Evolutionary conservation across 2,113 vertebrate species (phyloP).

Genomic region (Hippoglossus stenolepis): DNA sequence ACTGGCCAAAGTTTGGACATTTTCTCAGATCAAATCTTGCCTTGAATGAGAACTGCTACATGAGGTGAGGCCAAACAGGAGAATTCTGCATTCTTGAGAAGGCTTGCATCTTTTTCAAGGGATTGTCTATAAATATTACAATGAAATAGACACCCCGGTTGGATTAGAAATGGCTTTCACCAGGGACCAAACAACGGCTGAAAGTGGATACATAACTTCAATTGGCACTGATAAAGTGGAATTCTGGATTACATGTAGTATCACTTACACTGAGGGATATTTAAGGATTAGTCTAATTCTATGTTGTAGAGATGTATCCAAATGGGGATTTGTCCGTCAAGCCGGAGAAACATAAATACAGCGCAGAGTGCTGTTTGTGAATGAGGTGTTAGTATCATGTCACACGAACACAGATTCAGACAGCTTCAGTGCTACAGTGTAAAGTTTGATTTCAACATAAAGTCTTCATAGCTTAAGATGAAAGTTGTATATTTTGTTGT

Average conservation of each 20-base stretch:
- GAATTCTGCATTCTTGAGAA: too few relatives aligned
- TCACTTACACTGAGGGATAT: neutral
- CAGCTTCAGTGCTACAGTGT: neutral
- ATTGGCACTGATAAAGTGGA: neutral
- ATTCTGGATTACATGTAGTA: neutral
- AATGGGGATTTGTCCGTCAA: neutral
- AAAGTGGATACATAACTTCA: neutral
- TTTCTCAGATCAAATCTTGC: neutral
- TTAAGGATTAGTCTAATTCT: constrained; percentile 4
- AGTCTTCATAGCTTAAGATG: neutral
- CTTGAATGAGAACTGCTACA: constrained; percentile 29
- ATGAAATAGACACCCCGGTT: constrained; percentile 11
- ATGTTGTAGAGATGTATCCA: neutral
- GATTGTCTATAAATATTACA: constrained; percentile 31
- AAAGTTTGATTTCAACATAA: neutral
- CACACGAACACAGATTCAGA: too few relatives aligned
- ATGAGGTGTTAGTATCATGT: neutral
- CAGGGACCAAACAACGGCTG: neutral
- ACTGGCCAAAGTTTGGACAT: neutral
- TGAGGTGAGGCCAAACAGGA: constrained; percentile 34
- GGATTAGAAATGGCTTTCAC: neutral
- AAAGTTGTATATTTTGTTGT: constrained; percentile 2
- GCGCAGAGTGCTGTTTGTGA: neutral
- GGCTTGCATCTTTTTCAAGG: neutral
- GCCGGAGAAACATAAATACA: neutral